Conservation (phyloP, 1,140 invertebrate genomes). For the Anthonomus grandis region DNA sequence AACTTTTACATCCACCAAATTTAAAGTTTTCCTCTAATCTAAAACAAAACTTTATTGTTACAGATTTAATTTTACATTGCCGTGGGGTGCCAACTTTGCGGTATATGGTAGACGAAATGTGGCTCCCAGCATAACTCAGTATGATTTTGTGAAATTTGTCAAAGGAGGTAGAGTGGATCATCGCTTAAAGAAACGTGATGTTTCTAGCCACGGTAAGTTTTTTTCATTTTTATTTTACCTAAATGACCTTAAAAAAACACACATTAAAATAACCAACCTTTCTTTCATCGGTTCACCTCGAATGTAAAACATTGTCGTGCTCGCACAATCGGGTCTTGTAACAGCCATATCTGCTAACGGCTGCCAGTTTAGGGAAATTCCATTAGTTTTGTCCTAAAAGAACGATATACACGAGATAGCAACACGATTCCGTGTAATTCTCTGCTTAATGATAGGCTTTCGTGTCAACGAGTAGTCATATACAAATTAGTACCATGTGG, state of each 20-base stretch:
- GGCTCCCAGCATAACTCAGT: constrained; percentile 90
- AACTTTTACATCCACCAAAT: no score
- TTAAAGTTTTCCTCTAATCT: no score
- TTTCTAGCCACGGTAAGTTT: constrained; percentile 39
- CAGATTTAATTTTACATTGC: constrained; percentile 82
- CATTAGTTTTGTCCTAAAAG: constrained; percentile 27
- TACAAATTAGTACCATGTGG: constrained; percentile 17
- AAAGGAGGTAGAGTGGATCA: constrained; percentile 77
- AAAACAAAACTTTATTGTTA: no score
- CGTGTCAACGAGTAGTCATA: constrained; percentile 28
- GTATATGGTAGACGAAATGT: constrained; percentile 90
- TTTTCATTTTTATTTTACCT: background rate
- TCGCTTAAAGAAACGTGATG: constrained; percentile 56
- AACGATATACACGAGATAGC: constrained; percentile 29
- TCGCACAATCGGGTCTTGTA: constrained; percentile 13
- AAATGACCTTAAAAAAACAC: background rate
- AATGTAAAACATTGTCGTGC: no score
- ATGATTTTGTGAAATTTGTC: constrained; percentile 92
- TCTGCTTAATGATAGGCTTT: constrained; percentile 30
- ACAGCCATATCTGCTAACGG: constrained; percentile 20
- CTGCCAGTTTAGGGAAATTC: constrained; percentile 26
- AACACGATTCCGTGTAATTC: constrained; percentile 26
- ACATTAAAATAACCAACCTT: no score
- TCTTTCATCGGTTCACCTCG: background rate
- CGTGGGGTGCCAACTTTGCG: constrained; percentile 88